Evolutionary conservation across 2,113 vertebrate species (phyloP), one percentile per base, ranked within the genome.

Genomic region (Genyomyrus donnyi): DNA sequence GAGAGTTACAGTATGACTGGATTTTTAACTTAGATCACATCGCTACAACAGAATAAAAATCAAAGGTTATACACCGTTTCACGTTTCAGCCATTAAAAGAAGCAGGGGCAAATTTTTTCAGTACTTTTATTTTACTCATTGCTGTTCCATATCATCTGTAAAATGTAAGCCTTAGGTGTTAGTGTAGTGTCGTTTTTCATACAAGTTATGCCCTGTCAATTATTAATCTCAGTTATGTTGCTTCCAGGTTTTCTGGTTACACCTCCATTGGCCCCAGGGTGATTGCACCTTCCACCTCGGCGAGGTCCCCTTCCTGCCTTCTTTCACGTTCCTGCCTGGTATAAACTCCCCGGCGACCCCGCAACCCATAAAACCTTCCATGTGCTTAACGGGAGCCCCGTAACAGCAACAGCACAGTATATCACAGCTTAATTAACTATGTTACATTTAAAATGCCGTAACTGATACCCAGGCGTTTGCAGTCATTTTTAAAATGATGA

Each of bases 1-100:
- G 88, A 91, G 90, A 90, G 89, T 13, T 58, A 48, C 39, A 35
- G n/a, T 70, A 48, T 92, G 91, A 92, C 91, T 91, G 91, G 91
- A 91, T 89, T 48, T 49, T 87, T 77, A 74, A 49, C 58, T 50
- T 9, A 85, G 92, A 91, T 84, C 89, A 91, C 91, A 2, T 46
- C 89, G 90, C 91, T 50, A 92, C 91, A 91, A 92, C 90, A 42
- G 48, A 42, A 58, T 3, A 53, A 88, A 62, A 19, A n/a, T 21
- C n/a, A 87, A 87, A 53, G 27, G 21, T 53, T 87, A 52, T 11
- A n/a, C 24, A 39, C 17, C 17, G 11, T 50, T 35, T 21, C 27
- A 53, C n/a, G 42, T n/a, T 52, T 53, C 48, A 52, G 85, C 31
- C 70, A 53, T 53, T 85, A 56, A 49, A 31, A n/a, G 85, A 2